These are phyloP conservation scores for Lampropteryx suffumata DNA, from an alignment of 2,888 invertebrate species.

Conservation along the genomic window DNA sequence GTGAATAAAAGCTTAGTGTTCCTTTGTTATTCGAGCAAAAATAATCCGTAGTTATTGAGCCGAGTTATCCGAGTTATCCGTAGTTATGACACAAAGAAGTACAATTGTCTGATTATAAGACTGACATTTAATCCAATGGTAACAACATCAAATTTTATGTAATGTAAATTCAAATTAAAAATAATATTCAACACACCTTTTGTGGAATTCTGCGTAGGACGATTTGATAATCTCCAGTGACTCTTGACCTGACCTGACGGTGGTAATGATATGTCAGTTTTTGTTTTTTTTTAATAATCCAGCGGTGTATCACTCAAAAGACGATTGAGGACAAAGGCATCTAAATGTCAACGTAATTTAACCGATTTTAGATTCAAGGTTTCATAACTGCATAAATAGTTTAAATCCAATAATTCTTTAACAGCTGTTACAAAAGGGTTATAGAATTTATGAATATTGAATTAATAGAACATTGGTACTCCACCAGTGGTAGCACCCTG, in stretches of 20 bases:
- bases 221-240: slow-evolving; percentile 14
- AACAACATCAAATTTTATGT: too few species aligned
- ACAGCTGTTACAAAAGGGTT: neutral
- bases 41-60: too few species aligned
- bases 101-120: too few species aligned
- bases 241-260: slow-evolving; percentile 18
- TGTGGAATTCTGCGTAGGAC: slow-evolving; percentile 20
- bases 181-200: too few species aligned
- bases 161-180: too few species aligned
- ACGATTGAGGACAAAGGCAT: slow-evolving; percentile 14
- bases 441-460: neutral
- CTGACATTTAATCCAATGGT: too few species aligned
- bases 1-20: too few species aligned
- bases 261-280: slow-evolving; percentile 20
- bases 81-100: too few species aligned
- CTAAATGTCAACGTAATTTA: slow-evolving; percentile 21
- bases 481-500: too few species aligned
- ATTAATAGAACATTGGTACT: too few species aligned
- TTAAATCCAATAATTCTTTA: slow-evolving; percentile 1
- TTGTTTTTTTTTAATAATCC: slow-evolving; percentile 14
- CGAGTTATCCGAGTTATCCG: too few species aligned
- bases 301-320: slow-evolving; percentile 3
- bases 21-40: too few species aligned
- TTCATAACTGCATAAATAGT: slow-evolving; percentile 8
- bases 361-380: slow-evolving; percentile 24